phyloP scores from a whole-genome alignment of 2,888 invertebrate genomes.

The Nezara viridula region DNA sequence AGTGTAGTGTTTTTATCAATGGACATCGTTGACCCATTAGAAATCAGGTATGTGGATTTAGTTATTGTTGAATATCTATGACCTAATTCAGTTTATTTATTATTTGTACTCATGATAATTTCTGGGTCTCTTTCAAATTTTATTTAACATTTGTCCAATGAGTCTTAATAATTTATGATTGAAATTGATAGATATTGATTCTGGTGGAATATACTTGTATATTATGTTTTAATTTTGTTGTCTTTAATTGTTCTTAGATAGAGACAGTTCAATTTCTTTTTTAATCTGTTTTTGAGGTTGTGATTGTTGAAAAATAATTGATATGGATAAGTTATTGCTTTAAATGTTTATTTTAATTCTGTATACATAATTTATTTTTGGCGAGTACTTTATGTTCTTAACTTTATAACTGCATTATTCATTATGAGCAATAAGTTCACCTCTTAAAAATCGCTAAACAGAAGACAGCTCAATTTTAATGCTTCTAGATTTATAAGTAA shows the following conservation, averaged over 20 bases:
- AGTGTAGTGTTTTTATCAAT: conserved; percentile 10
- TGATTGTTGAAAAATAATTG: neutral
- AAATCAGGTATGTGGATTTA: neutral
- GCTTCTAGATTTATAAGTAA: too few relatives aligned
- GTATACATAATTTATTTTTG: neutral
- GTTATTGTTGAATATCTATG: neutral
- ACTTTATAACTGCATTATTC: too few relatives aligned
- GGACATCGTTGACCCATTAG: conserved; percentile 21
- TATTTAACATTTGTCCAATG: neutral
- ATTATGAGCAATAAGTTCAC: too few relatives aligned
- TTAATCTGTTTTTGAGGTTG: neutral
- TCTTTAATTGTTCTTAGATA: neutral
- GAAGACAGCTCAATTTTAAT: too few relatives aligned
- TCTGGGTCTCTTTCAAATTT: neutral
- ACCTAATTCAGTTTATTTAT: neutral
- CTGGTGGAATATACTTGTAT: neutral
- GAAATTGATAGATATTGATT: neutral
- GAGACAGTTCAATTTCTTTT: neutral
- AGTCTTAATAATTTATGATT: neutral
- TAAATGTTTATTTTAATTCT: neutral
- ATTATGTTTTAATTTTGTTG: neutral
- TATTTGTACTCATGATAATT: neutral
- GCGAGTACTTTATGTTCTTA: too few relatives aligned
- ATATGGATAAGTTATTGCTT: neutral
- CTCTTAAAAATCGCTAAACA: too few relatives aligned